Evolutionary conservation across 2,113 vertebrate species (phyloP), one percentile per base, ranked within the genome.

Genomic region (Emberiza fucata): DNA sequence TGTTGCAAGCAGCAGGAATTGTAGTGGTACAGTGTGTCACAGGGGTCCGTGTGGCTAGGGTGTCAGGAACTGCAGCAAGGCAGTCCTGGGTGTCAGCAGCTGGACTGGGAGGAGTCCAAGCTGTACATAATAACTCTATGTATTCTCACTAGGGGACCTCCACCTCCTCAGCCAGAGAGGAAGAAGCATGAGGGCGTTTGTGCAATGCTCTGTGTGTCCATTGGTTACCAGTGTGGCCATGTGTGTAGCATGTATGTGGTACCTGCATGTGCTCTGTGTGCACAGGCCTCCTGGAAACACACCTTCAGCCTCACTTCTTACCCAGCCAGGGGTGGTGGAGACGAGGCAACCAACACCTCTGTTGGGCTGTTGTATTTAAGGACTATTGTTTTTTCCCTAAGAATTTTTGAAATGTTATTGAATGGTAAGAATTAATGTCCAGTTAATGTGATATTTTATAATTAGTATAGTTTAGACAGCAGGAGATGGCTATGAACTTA

Each of bases 1-100:
- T 27, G 27, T 16, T 31, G 8, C 12, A 33, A 54, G 54, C 9
- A 7, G 22, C 17, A 57, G 22, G 9, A 19, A 10, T 2, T 25
- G 53, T 5, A 17, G 24, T 25, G 57, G 18, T 24, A 24, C 39
- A 8, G 9, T 3, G 12, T 16, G 15, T 13, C 42, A 29, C 1
- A 28, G 29, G 6, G 19, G 5, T 7, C 12, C 24, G 7, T 47
- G 39, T 19, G 51, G 23, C 20, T 1, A 0, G 7, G 24, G 18
- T 54, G 37, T 27, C 31, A 54, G 53, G 53, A 33, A 33, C 12
- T 21, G 31, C 53, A 73, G 9, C 1, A 3, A 72, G 16, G 21
- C 6, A 64, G 10, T 5, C 14, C 20, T 57, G 59, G 11, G 10
- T 60, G 19, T 18, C 59, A 78, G 24, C 15, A 85, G 28, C 24